Base-by-base conservation (phyloP, 2,113 vertebrate genomes). In the Cairina moschata region DNA sequence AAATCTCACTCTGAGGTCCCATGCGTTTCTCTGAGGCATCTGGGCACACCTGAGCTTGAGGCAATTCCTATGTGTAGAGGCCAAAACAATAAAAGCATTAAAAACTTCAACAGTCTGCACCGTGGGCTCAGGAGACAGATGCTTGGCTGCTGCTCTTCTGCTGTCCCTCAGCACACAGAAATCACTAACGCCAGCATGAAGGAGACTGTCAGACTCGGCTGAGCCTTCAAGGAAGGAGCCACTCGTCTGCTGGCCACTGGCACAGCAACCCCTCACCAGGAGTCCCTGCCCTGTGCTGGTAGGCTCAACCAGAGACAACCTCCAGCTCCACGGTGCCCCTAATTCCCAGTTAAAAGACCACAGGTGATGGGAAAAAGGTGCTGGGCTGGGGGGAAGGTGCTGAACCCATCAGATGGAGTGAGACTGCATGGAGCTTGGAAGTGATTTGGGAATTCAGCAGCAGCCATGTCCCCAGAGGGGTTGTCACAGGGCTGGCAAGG, bases 381-480 rank as follows among this genome's bases (percentile, higher is more conserved):
- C 44, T 2, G 2, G 65, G 62, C 48, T 46, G 21, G 52, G 8
- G 20, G 8, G 59, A 26, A 81, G 44, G 32, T 18, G 40, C 26
- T 69, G 40, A 77, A 82, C 17, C 23, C 10, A 1, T 38, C 16
- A 29, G 13, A 15, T 28, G 28, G 90, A 89, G n/a, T 28, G 21
- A 60, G 16, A 9, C 9, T 60, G 50, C 26, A 13, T 23, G 59
- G 60, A 69, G 62, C 22, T 18, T 38, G 38, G 52, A 65, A 50
- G 42, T 62, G 16, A 6, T 65, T 36, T 26, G 52, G 26, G 18
- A 77, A 48, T 78, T 40, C 60, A 46, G 66, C n/a, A 82, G 6
- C 31, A 52, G 4, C 7, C 15, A 78, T 23, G 21, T 1, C 16
- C 38, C 29, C 0, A 0, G 21, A 50, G 36, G 26, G 26, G 6